Base-by-base conservation (phyloP, 2,113 vertebrate genomes). In the Barbus barbus region DNA sequence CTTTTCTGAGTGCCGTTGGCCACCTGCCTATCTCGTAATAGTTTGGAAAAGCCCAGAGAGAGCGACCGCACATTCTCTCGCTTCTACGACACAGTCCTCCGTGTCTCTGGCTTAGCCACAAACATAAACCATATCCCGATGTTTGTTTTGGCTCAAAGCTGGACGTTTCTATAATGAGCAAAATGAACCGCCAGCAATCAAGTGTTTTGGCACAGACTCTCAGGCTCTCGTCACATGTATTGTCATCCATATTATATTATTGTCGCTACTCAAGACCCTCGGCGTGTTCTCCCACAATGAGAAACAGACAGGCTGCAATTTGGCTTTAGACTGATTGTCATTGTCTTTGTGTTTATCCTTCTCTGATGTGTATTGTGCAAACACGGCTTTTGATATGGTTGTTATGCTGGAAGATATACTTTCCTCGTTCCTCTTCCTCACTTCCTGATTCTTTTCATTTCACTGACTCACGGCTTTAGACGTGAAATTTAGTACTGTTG, bases 221-320 rank as follows among this genome's bases (percentile, higher is more conserved):
- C 33, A 51, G 36, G 38, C 53, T 83, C 28, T 83, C 79, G 72
- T 81, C 83, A 82, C 75, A 82, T 86, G 83, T 87, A 86, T 86
- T 90, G 41, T 41, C 83, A 87, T 83, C 83, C 72, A 48, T 48
- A 74, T 74, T 75, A 75, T 22, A 51, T 44, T 51, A 75, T 12
- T 63, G 78, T 80, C 78, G 11, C 61, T 22, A 18, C 78, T 80
- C 61, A 11, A 80, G 78, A 80, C 46, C 71, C 67, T 85, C 84
- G 67, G 81, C 89, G 74, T 86, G 89, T 80, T 83, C 61, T 86
- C 82, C 81, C 31, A 20, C 28, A 84, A 90, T 89, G 76, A 86
- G 78, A 56, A 73, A 86, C 81, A 14, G 83, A 91, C 90, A 92
- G 87, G 85, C 89, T 86, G 88, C 72, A 85, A 89, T 88, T 72